These are phyloP conservation scores for Drosophila arizonae DNA, from an alignment of 1,140 invertebrate species.

Conservation along the genomic window DNA sequence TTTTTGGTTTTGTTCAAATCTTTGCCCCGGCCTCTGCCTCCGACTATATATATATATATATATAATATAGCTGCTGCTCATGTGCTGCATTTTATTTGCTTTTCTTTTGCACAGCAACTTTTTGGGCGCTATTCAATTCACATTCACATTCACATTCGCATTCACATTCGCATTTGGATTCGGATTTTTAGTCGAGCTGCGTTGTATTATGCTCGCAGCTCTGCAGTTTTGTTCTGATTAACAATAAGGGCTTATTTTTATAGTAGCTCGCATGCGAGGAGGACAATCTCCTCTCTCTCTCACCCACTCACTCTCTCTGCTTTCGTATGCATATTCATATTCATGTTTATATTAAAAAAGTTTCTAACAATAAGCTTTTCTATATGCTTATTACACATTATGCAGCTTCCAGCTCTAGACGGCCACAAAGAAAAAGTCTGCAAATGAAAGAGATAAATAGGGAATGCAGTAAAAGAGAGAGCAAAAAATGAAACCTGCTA, in stretches of 20 bases:
- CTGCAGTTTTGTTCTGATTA: constrained; percentile 59
- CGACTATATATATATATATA: not conserved
- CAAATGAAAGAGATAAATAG: constrained; percentile 21
- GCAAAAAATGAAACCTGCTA: constrained; percentile 3
- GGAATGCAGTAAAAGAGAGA: constrained; percentile 1
- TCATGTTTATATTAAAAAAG: constrained; percentile 80
- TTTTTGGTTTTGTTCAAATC: constrained; percentile 78
- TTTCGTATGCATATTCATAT: constrained; percentile 39
- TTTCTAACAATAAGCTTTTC: constrained; percentile 72
- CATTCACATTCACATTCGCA: constrained; percentile 23
- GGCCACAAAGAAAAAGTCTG: constrained; percentile 15
- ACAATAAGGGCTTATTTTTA: constrained; percentile 62
- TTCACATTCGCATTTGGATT: constrained; percentile 13
- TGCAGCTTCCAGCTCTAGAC: constrained; percentile 29
- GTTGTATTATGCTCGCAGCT: constrained; percentile 60
- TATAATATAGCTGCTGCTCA: constrained; percentile 11
- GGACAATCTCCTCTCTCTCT: not conserved
- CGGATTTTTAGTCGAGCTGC: constrained; percentile 43
- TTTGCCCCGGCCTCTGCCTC: constrained; percentile 19
- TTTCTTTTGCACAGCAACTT: constrained; percentile 49
- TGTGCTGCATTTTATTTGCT: constrained; percentile 26
- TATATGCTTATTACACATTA: constrained; percentile 67
- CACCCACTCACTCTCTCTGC: not conserved
- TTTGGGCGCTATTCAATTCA: constrained; percentile 60
- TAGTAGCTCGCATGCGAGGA: constrained; percentile 34